Conservation (phyloP, 2,888 invertebrate genomes). For the Julus scanicus region DNA sequence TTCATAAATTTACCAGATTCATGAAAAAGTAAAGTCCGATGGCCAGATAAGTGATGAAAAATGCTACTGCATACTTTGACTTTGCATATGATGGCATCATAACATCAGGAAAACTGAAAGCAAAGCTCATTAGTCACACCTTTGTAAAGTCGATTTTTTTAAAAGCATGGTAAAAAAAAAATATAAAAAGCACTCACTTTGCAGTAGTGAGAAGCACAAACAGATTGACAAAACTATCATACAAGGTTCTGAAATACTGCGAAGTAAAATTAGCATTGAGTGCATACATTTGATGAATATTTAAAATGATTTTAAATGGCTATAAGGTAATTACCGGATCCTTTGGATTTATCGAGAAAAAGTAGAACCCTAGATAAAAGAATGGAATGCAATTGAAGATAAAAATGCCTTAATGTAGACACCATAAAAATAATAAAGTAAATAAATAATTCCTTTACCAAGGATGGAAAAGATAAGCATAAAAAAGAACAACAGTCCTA, state of each 20-base stretch:
- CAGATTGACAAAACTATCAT: conserved; percentile 86
- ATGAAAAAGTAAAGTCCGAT: conserved; percentile 87
- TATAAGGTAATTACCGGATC: conserved; percentile 69
- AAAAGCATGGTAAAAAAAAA: neutral
- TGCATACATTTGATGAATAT: neutral
- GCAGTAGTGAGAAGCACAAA: conserved; percentile 91
- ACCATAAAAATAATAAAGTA: neutral
- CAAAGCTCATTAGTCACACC: conserved; percentile 44
- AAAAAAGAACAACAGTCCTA: conserved; percentile 84
- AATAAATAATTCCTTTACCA: conserved; percentile 65
- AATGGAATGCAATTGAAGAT: conserved; percentile 57
- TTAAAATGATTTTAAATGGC: conserved; percentile 8
- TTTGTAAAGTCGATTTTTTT: neutral
- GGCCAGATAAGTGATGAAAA: conserved; percentile 86
- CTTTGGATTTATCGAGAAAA: conserved; percentile 79
- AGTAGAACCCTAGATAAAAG: conserved; percentile 72
- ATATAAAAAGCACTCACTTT: conserved; percentile 74
- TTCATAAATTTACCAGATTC: conserved; percentile 77
- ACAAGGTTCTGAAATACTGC: conserved; percentile 79
- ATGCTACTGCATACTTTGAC: conserved; percentile 84
- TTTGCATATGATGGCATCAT: conserved; percentile 91
- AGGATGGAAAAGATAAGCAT: conserved; percentile 84
- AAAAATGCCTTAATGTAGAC: conserved; percentile 14
- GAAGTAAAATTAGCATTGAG: conserved; percentile 60
- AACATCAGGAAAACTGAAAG: conserved; percentile 85